Conservation (phyloP, 2,888 invertebrate species). For the Drosophila kanekoi region DNA sequence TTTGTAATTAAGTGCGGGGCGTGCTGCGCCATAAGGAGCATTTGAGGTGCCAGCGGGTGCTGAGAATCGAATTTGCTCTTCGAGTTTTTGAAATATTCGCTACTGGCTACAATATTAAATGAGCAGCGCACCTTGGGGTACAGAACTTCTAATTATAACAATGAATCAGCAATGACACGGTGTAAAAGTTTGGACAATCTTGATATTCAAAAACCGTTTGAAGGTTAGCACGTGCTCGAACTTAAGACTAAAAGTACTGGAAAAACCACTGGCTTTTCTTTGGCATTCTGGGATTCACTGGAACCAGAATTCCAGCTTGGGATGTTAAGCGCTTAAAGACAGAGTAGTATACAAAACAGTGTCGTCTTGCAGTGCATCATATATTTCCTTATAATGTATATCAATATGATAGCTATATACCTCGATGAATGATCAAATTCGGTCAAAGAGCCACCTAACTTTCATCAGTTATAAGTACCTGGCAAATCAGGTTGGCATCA, state of each 20-base stretch:
- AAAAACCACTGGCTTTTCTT: constrained; percentile 3
- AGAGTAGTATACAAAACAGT: no score
- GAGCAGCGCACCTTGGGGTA: constrained; percentile 39
- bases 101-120: constrained; percentile 31
- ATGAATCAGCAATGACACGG: constrained; percentile 35
- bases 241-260: background rate
- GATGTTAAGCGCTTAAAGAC: no score
- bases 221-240: constrained; percentile 21
- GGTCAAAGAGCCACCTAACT: no score
- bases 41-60: constrained; percentile 20
- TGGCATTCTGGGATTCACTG: background rate
- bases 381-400: no score
- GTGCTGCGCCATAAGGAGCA: constrained; percentile 58
- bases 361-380: no score
- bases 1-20: constrained; percentile 68
- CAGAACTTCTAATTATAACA: constrained; percentile 47
- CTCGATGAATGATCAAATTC: no score
- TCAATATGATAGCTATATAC: no score
- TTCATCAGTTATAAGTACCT: no score
- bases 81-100: constrained; percentile 30
- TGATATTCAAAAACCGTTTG: background rate
- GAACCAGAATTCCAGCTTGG: background rate
- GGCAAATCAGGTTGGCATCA: no score
- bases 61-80: constrained; percentile 36
- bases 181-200: constrained; percentile 16